Evolutionary conservation across 2,888 invertebrate genomes (phyloP).

Genomic region (Drosophila niveifrons): DNA sequence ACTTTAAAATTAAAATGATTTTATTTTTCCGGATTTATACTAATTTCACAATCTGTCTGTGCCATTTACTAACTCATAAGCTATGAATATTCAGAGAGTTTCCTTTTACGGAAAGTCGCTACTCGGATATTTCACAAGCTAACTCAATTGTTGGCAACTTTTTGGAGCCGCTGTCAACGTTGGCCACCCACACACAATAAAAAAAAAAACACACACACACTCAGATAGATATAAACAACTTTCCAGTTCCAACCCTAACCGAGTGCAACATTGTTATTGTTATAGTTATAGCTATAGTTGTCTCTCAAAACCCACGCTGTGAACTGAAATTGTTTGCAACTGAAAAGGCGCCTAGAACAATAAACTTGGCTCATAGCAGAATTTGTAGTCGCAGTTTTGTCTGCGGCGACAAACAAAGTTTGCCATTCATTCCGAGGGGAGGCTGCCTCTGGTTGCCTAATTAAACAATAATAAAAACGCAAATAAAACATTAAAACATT

Average conservation of each 20-base stretch:
- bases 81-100: not conserved
- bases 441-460: slow-evolving; percentile 35
- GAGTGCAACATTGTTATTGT: slow-evolving; percentile 25
- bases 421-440: slow-evolving; percentile 13
- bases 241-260: slow-evolving; percentile 6
- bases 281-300: not conserved
- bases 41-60: slow-evolving; percentile 6
- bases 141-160: slow-evolving; percentile 26
- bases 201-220: slow-evolving; percentile 6
- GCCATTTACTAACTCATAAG: slow-evolving; percentile 1
- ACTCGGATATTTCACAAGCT: slow-evolving; percentile 33
- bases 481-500: slow-evolving; percentile 73
- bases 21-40: not conserved
- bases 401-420: slow-evolving; percentile 33
- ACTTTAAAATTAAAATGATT: too few relatives aligned
- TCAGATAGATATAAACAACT: not conserved
- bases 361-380: slow-evolving; percentile 51
- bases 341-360: slow-evolving; percentile 56
- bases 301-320: slow-evolving; percentile 36
- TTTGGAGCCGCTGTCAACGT: slow-evolving; percentile 22
- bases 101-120: slow-evolving; percentile 9
- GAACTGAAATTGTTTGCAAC: slow-evolving; percentile 26
- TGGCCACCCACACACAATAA: slow-evolving; percentile 10
- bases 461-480: slow-evolving; percentile 76
- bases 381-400: not conserved